Evolutionary conservation across 2,888 invertebrate genomes (phyloP), one percentile per base, ranked within the genome.

Genomic region (Conistra vaccinii): DNA sequence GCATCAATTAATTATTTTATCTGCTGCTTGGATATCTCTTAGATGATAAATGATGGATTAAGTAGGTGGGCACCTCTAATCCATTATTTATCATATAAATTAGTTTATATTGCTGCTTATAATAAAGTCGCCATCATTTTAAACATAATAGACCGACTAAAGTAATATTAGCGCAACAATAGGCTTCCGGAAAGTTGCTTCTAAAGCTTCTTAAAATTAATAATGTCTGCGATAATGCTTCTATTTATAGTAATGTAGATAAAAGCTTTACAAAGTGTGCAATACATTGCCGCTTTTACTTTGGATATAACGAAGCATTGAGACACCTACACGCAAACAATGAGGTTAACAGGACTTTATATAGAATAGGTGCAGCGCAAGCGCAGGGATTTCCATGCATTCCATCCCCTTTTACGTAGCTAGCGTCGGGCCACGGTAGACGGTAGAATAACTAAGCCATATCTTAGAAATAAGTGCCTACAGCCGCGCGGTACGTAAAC

Each of bases 401-500:
- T 87, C 89, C 86, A 80, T 85, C 77, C 72, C 85, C 87, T 80
- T 91, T 90, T 89, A 87, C 73, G 88, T 87, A 85, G 86, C 87
- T 82, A 88, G 87, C 76, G 73, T 55, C 72, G 73, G 68, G 80
- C 68, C n/a, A n/a, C n/a, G n/a, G n/a, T n/a, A n/a, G n/a, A n/a
- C n/a, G n/a, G n/a, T n/a, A n/a, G n/a, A n/a, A n/a, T n/a, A n/a
- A n/a, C n/a, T n/a, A n/a, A n/a, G n/a, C n/a, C n/a, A n/a, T n/a
- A n/a, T n/a, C n/a, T n/a, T n/a, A n/a, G n/a, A n/a, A n/a, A n/a
- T n/a, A n/a, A n/a, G n/a, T n/a, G n/a, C n/a, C n/a, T n/a, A n/a
- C n/a, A n/a, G n/a, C n/a, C n/a, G n/a, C n/a, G n/a, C n/a, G n/a
- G n/a, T n/a, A n/a, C n/a, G n/a, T n/a, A n/a, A n/a, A n/a, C n/a